phyloP scores from a whole-genome alignment of 2,888 invertebrate species.

The Drosophila anomelani region DNA sequence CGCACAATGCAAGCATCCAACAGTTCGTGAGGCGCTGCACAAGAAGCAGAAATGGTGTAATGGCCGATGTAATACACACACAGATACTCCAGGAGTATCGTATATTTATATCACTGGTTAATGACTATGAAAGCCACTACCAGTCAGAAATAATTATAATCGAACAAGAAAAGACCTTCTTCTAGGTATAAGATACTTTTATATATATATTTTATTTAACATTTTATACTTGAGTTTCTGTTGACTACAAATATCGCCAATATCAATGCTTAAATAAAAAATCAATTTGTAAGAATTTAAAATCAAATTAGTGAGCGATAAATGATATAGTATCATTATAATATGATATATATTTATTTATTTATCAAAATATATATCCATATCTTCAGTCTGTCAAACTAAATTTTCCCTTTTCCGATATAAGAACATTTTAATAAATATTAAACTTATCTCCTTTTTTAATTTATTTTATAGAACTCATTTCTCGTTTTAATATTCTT shows the following conservation, averaged over 20 bases:
- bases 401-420: background rate
- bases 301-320: background rate
- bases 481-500: background rate
- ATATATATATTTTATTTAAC: background rate
- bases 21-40: conserved; percentile 37
- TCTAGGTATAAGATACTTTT: background rate
- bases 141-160: too few species aligned
- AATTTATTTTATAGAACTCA: background rate
- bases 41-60: conserved; percentile 31
- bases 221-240: background rate
- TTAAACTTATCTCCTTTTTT: background rate
- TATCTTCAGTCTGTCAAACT: background rate
- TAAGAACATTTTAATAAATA: background rate
- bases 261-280: too few species aligned
- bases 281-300: background rate
- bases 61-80: conserved; percentile 38
- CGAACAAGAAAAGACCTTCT: background rate
- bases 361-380: background rate
- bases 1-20: conserved; percentile 59
- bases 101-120: conserved; percentile 5
- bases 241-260: too few species aligned
- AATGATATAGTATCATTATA: background rate
- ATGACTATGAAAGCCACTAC: background rate
- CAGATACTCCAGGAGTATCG: conserved; percentile 18
- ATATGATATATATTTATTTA: background rate